Conservation (phyloP, 2,797 vertebrate genomes). For the Sus cebifrons region DNA sequence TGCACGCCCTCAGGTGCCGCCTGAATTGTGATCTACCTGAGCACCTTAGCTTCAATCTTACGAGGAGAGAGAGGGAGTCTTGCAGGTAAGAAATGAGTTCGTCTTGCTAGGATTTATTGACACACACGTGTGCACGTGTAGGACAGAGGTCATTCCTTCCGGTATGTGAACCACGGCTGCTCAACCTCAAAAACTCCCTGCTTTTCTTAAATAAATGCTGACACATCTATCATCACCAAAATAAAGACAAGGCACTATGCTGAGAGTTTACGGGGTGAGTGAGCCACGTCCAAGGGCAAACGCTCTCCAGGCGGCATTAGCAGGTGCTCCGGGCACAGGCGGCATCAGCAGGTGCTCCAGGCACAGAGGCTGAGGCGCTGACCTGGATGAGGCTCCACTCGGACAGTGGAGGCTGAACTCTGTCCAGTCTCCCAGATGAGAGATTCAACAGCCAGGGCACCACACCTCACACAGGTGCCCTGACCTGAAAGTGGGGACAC, state of each 20-base stretch:
- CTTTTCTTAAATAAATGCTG: not conserved
- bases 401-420: not conserved
- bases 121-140: fast-evolving
- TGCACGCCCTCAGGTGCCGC: not conserved
- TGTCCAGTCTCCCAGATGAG: too few species aligned
- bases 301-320: fast-evolving
- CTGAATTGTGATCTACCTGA: not conserved
- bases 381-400: too few species aligned
- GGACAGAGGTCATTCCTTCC: not conserved
- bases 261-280: fast-evolving
- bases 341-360: too few species aligned
- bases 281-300: not conserved
- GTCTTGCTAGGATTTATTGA: not conserved
- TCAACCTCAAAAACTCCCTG: too few species aligned
- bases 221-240: not conserved
- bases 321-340: not conserved
- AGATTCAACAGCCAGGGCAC: fast-evolving
- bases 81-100: not conserved
- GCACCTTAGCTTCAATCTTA: too few species aligned
- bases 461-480: fast-evolving
- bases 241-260: not conserved
- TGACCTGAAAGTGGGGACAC: not conserved
- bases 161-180: not conserved
- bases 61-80: too few species aligned
- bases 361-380: not conserved